These are phyloP conservation scores for Aplochiton taeniatus DNA, from an alignment of 2,797 vertebrate genomes.

Conservation along the genomic window DNA sequence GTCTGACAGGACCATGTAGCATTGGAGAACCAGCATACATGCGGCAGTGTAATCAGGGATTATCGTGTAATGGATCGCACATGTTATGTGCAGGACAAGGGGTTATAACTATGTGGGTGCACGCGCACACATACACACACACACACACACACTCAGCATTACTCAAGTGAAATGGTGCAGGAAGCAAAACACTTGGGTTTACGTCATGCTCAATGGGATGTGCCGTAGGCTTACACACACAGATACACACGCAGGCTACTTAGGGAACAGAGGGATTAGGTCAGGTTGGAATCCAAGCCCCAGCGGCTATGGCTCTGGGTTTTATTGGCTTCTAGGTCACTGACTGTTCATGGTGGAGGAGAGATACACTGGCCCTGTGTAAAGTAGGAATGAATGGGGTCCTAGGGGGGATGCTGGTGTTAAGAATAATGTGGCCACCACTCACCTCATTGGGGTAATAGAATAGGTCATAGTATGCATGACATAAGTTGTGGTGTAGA, in stretches of 20 bases:
- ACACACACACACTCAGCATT: constrained; percentile 28
- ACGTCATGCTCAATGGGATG: constrained; percentile 43
- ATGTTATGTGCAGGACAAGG: neutral
- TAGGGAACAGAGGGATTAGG: constrained; percentile 6
- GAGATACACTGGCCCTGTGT: constrained; percentile 22
- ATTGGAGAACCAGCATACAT: neutral
- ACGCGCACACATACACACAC: neutral
- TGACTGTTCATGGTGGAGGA: constrained; percentile 27
- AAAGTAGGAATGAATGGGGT: constrained; percentile 21
- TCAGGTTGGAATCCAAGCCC: constrained; percentile 19
- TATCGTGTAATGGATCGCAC: constrained; percentile 30
- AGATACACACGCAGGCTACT: constrained; percentile 7
- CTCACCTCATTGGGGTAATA: no score
- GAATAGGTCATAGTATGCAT: no score
- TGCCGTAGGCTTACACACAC: constrained; percentile 16
- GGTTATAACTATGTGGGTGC: neutral
- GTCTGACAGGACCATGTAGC: neutral
- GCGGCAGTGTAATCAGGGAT: constrained; percentile 20
- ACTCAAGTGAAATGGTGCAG: constrained; percentile 48
- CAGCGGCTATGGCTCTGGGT: constrained; percentile 7
- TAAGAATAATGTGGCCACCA: neutral
- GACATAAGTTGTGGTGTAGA: no score
- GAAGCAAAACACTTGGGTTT: constrained; percentile 31
- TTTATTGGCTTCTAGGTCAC: constrained; percentile 30
- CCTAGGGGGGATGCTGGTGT: constrained; percentile 36